Percentiles rank a stretch among this genome's conserved stretches.
These are phyloP conservation scores for Alethe diademata DNA, from an alignment of 2,113 vertebrate genomes.

Conservation along the genomic window DNA sequence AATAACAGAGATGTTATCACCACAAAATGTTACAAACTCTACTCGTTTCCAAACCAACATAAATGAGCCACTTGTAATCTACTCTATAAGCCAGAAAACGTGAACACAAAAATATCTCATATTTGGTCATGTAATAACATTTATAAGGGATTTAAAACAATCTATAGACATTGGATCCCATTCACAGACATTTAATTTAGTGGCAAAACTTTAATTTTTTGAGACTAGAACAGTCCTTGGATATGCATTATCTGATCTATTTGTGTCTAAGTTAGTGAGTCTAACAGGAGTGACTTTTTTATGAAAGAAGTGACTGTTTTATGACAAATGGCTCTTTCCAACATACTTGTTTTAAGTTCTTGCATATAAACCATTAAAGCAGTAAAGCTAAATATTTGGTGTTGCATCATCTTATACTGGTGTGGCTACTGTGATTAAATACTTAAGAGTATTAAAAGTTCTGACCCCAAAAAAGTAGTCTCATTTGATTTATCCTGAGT, in stretches of 20 bases:
- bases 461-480: not conserved
- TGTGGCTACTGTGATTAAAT: constrained; percentile 46
- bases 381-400: not conserved
- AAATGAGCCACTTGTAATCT: not conserved
- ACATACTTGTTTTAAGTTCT: not conserved
- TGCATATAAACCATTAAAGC: not conserved
- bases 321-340: not conserved
- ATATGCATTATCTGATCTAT: not conserved
- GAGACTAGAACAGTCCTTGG: not conserved
- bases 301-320: not conserved
- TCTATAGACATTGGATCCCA: not conserved
- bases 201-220: not conserved
- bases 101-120: not conserved
- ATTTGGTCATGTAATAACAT: not conserved
- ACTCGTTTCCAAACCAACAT: not conserved
- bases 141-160: not conserved
- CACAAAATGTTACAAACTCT: not conserved
- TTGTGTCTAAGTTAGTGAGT: not conserved
- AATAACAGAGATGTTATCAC: not conserved
- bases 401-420: not conserved
- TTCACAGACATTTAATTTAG: not conserved
- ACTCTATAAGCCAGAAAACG: not conserved
- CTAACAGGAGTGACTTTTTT: not conserved
- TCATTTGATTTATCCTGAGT: not conserved
- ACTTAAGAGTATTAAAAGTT: constrained; percentile 19